Evolutionary conservation across 2,888 invertebrate genomes (phyloP).

Genomic region (Cantharis nigra): DNA sequence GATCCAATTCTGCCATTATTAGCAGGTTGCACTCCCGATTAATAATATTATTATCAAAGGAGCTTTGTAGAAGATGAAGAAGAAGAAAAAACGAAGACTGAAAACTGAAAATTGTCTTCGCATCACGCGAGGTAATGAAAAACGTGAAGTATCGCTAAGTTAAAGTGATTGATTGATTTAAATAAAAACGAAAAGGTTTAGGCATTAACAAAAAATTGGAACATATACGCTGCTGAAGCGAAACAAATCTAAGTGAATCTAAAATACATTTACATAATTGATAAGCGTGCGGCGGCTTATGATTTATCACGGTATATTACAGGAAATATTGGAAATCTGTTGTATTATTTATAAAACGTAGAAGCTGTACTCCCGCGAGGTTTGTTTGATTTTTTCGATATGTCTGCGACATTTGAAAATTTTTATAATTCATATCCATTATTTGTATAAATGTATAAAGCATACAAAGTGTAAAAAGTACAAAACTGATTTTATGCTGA

Average conservation of each 20-base stretch:
- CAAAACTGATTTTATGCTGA: background rate
- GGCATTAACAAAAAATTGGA: background rate
- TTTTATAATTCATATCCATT: conserved; percentile 14
- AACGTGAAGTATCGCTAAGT: background rate
- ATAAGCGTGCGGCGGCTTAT: conserved; percentile 16
- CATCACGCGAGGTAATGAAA: background rate
- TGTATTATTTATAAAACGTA: conserved; percentile 26
- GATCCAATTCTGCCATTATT: background rate
- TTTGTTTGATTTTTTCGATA: conserved; percentile 21
- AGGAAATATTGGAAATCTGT: conserved; percentile 19
- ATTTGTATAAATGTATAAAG: background rate
- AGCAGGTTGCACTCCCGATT: background rate
- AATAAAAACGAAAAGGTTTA: background rate
- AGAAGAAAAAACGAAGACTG: no score
- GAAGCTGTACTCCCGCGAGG: conserved; percentile 18
- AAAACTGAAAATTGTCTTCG: background rate
- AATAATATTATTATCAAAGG: background rate
- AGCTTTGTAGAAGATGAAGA: background rate
- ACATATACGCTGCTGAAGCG: conserved; percentile 5
- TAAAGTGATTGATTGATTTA: background rate
- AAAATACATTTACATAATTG: conserved; percentile 21
- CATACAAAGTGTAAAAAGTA: background rate
- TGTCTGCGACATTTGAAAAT: conserved; percentile 17
- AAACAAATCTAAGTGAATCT: conserved; percentile 10
- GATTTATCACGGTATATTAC: conserved; percentile 17